phyloP scores from a whole-genome alignment of 2,113 vertebrate species.

The Panurus biarmicus region DNA sequence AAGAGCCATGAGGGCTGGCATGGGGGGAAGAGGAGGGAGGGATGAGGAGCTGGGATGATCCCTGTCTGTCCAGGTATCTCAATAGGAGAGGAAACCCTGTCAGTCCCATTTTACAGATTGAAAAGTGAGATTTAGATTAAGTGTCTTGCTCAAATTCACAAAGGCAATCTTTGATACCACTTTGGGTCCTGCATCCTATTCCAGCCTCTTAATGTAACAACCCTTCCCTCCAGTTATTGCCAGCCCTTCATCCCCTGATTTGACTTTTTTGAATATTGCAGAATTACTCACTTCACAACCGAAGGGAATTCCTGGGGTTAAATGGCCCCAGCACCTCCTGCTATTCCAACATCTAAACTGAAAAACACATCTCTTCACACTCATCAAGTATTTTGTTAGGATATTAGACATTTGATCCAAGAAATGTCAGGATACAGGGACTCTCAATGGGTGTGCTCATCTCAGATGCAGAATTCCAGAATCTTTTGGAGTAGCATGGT shows the following conservation, averaged over 20 bases:
- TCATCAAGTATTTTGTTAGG: background rate
- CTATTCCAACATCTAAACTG: background rate
- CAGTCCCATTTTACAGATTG: slow-evolving; percentile 36
- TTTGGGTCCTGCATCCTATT: slow-evolving; percentile 31
- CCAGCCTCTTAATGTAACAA: background rate
- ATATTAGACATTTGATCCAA: background rate
- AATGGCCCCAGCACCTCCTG: background rate
- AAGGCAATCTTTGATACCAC: slow-evolving; percentile 20
- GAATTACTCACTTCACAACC: background rate
- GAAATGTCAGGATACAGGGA: background rate
- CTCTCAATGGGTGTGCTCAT: background rate
- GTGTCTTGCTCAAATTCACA: slow-evolving; percentile 48
- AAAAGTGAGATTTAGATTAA: slow-evolving; percentile 62
- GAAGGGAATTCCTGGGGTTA: background rate
- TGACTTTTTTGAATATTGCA: slow-evolving; percentile 8
- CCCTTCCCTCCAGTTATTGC: background rate
- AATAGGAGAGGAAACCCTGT: slow-evolving; percentile 41
- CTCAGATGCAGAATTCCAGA: background rate
- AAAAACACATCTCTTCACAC: background rate
- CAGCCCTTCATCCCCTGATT: background rate
- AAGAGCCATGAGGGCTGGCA: background rate
- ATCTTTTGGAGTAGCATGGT: background rate
- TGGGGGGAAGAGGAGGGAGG: background rate
- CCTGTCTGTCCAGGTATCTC: background rate
- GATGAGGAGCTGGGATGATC: background rate